phyloP scores from a whole-genome alignment of 2,113 vertebrate genomes.

The Rhinolophus ferrumequinum region DNA sequence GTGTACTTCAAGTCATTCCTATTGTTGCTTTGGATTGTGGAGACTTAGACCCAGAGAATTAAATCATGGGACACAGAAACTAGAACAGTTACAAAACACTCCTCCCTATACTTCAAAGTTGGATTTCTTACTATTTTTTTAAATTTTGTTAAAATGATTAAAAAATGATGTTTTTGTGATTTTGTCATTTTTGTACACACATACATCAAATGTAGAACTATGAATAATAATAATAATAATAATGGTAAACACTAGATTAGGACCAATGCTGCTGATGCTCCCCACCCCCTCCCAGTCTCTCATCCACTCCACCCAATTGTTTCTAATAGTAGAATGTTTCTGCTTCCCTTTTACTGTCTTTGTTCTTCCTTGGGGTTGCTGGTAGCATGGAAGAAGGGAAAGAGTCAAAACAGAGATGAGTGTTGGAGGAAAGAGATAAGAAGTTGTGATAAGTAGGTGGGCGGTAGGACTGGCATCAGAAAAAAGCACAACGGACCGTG shows the following conservation, averaged over 20 bases:
- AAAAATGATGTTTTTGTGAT: not conserved
- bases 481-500: not conserved
- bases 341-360: not conserved
- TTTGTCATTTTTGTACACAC: not conserved
- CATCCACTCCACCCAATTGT: not conserved
- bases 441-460: not conserved
- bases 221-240: not conserved
- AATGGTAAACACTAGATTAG: not conserved
- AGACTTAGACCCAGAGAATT: not conserved
- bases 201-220: not conserved
- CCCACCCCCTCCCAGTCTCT: not conserved
- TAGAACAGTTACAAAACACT: not conserved
- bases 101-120: not conserved
- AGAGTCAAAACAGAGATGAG: not conserved
- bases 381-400: not conserved
- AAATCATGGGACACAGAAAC: not conserved
- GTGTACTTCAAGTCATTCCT: not conserved
- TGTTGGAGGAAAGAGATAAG: not conserved
- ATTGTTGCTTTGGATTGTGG: not conserved
- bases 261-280: not conserved
- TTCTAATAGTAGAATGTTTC: not conserved
- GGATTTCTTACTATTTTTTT: not conserved
- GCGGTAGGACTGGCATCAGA: fast-evolving
- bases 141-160: not conserved
- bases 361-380: not conserved